Evolutionary conservation across 2,888 invertebrate genomes (phyloP).

Genomic region (Torymus texanus): DNA sequence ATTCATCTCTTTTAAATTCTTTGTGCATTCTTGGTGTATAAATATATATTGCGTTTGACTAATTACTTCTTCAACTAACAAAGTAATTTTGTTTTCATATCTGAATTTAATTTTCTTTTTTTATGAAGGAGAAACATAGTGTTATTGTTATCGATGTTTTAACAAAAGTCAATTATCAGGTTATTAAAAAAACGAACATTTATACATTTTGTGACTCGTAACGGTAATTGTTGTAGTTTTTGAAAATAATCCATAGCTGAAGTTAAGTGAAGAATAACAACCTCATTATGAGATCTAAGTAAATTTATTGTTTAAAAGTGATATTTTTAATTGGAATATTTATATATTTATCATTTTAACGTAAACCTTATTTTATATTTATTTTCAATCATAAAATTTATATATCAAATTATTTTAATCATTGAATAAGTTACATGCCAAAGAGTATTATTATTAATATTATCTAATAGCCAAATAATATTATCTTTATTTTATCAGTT

Average conservation of each 20-base stretch:
- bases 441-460: too few species aligned
- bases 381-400: too few species aligned
- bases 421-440: too few species aligned
- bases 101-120: constrained; percentile 2
- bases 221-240: constrained; percentile 36
- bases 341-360: background rate
- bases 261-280: constrained; percentile 7
- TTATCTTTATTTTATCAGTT: too few species aligned
- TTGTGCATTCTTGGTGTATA: background rate
- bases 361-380: background rate
- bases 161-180: constrained; percentile 49
- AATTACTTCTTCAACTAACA: background rate
- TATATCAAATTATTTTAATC: too few species aligned
- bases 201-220: constrained; percentile 52
- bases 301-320: background rate
- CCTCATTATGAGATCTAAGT: constrained; percentile 22
- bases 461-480: too few species aligned
- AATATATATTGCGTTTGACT: background rate
- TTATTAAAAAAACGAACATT: constrained; percentile 47
- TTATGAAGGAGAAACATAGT: constrained; percentile 20
- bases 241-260: constrained; percentile 11
- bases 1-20: constrained; percentile 43
- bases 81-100: constrained; percentile 14
- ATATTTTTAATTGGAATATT: background rate
- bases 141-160: constrained; percentile 36